Percentiles rank a stretch among this genome's conserved stretches.
phyloP scores from a whole-genome alignment of 2,797 vertebrate species.

The Helostoma temminkii region DNA sequence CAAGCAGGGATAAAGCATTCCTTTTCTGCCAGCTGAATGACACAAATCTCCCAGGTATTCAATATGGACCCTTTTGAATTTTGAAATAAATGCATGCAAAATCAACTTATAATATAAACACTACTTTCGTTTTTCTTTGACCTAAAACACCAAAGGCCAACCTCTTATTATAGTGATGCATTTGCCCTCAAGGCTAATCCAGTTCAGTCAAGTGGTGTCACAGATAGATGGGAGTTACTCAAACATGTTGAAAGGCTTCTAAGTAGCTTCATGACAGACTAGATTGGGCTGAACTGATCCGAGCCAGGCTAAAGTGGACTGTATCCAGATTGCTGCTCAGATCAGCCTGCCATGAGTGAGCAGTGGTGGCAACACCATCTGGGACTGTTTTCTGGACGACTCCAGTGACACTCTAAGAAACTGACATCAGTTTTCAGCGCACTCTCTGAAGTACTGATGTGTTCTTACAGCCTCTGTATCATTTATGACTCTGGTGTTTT shows the following conservation, averaged over 20 bases:
- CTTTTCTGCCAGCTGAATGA: constrained; percentile 13
- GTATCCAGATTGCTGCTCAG: constrained; percentile 54
- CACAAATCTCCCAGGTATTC: constrained; percentile 24
- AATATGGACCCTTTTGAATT: constrained; percentile 5
- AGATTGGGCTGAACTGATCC: constrained; percentile 50
- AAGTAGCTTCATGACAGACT: constrained; percentile 56
- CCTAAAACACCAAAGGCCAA: constrained; percentile 11
- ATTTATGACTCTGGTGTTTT: constrained; percentile 31
- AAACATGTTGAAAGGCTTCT: constrained; percentile 60
- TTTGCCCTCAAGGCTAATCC: constrained; percentile 25
- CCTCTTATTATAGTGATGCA: constrained; percentile 6
- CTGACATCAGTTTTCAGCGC: constrained; percentile 31
- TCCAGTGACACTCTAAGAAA: constrained; percentile 29
- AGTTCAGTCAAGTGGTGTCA: constrained; percentile 35
- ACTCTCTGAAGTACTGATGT: constrained; percentile 25
- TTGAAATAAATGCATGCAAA: constrained; percentile 18
- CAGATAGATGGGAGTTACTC: constrained; percentile 44
- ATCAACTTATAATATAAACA: background rate
- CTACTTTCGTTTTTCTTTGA: constrained; percentile 6
- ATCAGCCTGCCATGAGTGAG: constrained; percentile 54
- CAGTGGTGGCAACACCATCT: constrained; percentile 39
- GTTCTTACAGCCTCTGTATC: constrained; percentile 39
- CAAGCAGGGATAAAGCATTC: constrained; percentile 16
- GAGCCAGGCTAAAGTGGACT: constrained; percentile 48
- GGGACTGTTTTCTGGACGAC: constrained; percentile 51